A percentile compares a stretch with the other conserved stretches of the same genome.
These are phyloP conservation scores for Mya arenaria DNA, from an alignment of 1,140 invertebrate species.

Conservation along the genomic window DNA sequence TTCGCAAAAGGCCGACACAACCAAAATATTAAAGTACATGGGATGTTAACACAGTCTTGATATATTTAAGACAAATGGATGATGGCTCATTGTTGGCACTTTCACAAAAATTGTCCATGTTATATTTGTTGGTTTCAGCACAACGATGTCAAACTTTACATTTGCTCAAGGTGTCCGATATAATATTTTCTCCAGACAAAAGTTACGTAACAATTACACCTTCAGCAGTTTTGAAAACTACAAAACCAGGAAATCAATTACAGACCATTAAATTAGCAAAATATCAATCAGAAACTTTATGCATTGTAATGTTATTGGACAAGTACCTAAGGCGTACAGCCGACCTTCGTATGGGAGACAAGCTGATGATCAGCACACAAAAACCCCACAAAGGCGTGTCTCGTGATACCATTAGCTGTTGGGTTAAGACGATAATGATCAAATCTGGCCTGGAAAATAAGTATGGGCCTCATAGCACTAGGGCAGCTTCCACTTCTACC, in stretches of 20 bases:
- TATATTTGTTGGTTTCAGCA: too few relatives aligned
- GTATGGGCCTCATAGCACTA: neutral
- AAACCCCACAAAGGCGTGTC: slow-evolving; percentile 9
- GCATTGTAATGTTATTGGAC: neutral
- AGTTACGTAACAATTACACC: neutral
- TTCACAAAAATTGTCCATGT: slow-evolving; percentile 11
- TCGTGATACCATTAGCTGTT: neutral
- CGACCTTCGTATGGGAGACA: too few relatives aligned
- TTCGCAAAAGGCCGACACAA: neutral
- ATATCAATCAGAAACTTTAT: neutral
- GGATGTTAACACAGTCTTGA: neutral
- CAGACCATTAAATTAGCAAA: neutral
- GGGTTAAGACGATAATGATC: neutral
- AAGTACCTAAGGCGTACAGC: neutral
- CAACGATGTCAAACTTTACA: slow-evolving; percentile 19
- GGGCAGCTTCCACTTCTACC: neutral
- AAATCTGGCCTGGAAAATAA: neutral
- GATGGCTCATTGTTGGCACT: neutral
- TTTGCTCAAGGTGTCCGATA: slow-evolving; percentile 6
- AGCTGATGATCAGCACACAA: neutral
- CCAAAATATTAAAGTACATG: neutral
- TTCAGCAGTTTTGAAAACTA: neutral
- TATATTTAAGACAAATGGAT: neutral
- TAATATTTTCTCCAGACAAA: neutral
- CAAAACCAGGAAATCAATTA: slow-evolving; percentile 6